Percentiles rank a stretch among this genome's conserved stretches.
Evolutionary conservation across 2,888 invertebrate species (phyloP).

Genomic region (Sinhomidia bicolor): DNA sequence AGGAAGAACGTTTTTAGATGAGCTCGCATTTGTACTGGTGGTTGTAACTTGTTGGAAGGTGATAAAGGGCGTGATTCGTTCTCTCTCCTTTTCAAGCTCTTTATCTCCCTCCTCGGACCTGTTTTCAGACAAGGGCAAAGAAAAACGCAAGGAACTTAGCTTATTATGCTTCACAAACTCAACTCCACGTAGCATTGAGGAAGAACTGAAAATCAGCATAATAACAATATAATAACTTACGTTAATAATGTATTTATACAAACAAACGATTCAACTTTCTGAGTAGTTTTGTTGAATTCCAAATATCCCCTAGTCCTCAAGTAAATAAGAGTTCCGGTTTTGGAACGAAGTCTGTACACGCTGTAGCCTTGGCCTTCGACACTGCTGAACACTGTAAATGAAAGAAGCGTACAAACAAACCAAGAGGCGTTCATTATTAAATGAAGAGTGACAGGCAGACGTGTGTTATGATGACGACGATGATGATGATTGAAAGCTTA

Average conservation of each 20-base stretch:
- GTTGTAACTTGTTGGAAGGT: slow-evolving; percentile 80
- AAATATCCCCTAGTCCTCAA: slow-evolving; percentile 92
- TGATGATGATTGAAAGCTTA: not conserved
- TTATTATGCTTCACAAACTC: not conserved
- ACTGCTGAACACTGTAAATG: slow-evolving; percentile 89
- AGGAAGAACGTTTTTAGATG: slow-evolving; percentile 66
- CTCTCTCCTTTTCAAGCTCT: slow-evolving; percentile 80
- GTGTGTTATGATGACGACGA: no score
- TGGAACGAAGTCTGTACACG: slow-evolving; percentile 91
- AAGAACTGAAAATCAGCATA: not conserved
- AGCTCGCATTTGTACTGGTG: slow-evolving; percentile 79
- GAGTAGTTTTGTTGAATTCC: slow-evolving; percentile 89
- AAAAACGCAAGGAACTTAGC: no score
- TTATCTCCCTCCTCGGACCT: slow-evolving; percentile 80
- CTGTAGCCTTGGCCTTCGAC: slow-evolving; percentile 92
- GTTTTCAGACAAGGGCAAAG: no score
- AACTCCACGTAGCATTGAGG: not conserved
- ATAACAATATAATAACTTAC: slow-evolving; percentile 81
- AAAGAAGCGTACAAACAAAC: not conserved
- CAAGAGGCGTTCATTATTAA: not conserved
- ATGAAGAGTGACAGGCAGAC: not conserved
- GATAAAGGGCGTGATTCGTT: slow-evolving; percentile 80
- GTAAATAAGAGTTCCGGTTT: slow-evolving; percentile 92
- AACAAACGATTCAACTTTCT: slow-evolving; percentile 90
- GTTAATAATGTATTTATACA: slow-evolving; percentile 90